A percentile compares a stretch with the other conserved stretches of the same genome.
phyloP scores from a whole-genome alignment of 2,888 invertebrate species.

The Abrostola tripartita region DNA sequence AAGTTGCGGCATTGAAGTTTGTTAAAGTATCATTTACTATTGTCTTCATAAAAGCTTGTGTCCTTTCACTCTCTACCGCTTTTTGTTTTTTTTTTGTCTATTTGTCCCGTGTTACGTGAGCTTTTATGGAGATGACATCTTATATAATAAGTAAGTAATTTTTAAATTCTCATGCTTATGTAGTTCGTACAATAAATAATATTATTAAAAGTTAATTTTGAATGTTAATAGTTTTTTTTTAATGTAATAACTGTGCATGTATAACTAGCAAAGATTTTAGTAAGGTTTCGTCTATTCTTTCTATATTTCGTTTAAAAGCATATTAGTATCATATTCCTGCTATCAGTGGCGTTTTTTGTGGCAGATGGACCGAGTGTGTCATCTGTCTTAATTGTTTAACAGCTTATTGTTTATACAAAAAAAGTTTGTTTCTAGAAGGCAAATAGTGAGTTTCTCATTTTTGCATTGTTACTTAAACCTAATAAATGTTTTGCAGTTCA shows the following conservation, averaged over 20 bases:
- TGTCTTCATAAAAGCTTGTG: constrained; percentile 67
- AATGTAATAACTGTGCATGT: too few species aligned
- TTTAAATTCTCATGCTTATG: neutral
- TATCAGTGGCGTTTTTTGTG: constrained; percentile 78
- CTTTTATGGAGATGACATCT: constrained; percentile 57
- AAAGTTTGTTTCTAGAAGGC: constrained; percentile 46
- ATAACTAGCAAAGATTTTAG: constrained; percentile 21
- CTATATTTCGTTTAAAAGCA: constrained; percentile 52
- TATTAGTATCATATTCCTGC: constrained; percentile 73
- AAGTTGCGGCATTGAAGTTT: constrained; percentile 65
- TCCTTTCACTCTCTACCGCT: constrained; percentile 69
- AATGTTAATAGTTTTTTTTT: neutral
- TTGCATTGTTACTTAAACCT: constrained; percentile 43
- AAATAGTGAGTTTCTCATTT: constrained; percentile 47
- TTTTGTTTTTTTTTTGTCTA: constrained; percentile 65
- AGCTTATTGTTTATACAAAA: constrained; percentile 70
- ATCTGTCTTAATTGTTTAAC: constrained; percentile 82
- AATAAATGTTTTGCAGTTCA: constrained; percentile 56
- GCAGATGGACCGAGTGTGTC: constrained; percentile 69
- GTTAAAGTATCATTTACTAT: constrained; percentile 76
- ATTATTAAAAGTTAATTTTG: neutral
- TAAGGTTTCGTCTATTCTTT: constrained; percentile 43
- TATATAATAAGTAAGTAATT: constrained; percentile 15
- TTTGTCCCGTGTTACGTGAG: constrained; percentile 57
- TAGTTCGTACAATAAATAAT: neutral